Evolutionary conservation across 2,113 vertebrate species (phyloP), one percentile per base, ranked within the genome.

Genomic region (Clarias macrocephalus): DNA sequence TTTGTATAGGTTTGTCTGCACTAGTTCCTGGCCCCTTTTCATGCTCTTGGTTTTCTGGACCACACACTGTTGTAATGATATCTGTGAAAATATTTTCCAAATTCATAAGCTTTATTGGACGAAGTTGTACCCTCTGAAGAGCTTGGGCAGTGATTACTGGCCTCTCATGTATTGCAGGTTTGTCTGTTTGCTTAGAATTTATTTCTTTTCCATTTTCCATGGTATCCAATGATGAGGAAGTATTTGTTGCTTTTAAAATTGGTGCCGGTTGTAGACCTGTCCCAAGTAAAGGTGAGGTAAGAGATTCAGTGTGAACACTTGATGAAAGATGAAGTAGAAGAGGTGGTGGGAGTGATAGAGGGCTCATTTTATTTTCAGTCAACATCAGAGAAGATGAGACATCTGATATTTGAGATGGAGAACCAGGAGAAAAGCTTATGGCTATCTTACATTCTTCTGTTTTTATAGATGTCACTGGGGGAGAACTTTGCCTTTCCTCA

Each of bases 71-170:
- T 79, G 87, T 90, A 10, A 93, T 90, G 23, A 84, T 89, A 42
- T 94, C 82, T 86, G 88, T 79, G 30, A 87, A 90, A 62, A 84
- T 93, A 18, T 42, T 76, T 63, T 91, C 85, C 62, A 42, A 2
- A 90, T 90, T 91, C 60, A 82, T 91, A 11, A 59, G 76, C 79
- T 91, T 96, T 89, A 97, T 92, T 0, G 96, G 96, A 86, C 95
- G 95, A 90, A 99, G 91, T 80, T 96, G 97, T 62, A 99, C 93
- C 87, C 92, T 94, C 91, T 97, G 96, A 88, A 99, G 86, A 0
- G 94, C 97, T 77, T 96, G 93, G 0, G 97, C 88, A 30, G 97
- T 99, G 87, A 99, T 95, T 85, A 97, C 91, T 25, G 95, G 96
- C 91, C 92, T 91, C 42, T 91, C 86, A 68, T 91, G 90, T 70